phyloP scores from a whole-genome alignment of 2,113 vertebrate species.

The Alethe castanea region DNA sequence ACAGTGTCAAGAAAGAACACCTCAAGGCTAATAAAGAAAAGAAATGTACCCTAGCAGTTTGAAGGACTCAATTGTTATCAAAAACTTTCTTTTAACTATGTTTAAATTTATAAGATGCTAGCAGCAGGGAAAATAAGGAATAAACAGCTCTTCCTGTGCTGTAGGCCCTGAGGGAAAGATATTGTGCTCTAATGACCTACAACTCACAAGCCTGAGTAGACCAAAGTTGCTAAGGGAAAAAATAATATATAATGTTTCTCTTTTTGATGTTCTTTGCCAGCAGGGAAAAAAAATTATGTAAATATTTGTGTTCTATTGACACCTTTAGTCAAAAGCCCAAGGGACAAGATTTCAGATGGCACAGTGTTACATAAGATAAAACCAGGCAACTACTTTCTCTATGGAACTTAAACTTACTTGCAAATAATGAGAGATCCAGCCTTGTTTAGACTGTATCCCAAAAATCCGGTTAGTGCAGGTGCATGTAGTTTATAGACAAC shows the following conservation, averaged over 20 bases:
- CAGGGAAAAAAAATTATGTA: neutral
- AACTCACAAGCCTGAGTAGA: neutral
- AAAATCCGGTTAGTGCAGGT: neutral
- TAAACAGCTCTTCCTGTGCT: neutral
- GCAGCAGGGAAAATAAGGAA: neutral
- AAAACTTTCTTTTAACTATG: neutral
- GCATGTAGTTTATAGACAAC: neutral
- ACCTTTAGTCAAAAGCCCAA: neutral
- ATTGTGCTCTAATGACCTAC: neutral
- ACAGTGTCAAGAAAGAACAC: neutral
- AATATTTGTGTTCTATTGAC: neutral
- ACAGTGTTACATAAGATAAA: neutral
- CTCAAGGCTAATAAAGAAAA: neutral
- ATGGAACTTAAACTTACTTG: neutral
- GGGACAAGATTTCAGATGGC: neutral
- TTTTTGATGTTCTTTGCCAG: neutral
- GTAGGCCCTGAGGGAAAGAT: neutral
- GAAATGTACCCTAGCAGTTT: neutral
- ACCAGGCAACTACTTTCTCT: neutral
- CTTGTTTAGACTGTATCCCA: neutral
- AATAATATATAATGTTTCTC: neutral
- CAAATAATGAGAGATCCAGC: neutral
- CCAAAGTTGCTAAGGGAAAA: neutral
- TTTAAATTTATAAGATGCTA: neutral
- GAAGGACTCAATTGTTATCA: neutral